Percentiles rank a stretch among this genome's conserved stretches.
Conservation (phyloP, 1,140 invertebrate genomes). For the Drosophila burlai region DNA sequence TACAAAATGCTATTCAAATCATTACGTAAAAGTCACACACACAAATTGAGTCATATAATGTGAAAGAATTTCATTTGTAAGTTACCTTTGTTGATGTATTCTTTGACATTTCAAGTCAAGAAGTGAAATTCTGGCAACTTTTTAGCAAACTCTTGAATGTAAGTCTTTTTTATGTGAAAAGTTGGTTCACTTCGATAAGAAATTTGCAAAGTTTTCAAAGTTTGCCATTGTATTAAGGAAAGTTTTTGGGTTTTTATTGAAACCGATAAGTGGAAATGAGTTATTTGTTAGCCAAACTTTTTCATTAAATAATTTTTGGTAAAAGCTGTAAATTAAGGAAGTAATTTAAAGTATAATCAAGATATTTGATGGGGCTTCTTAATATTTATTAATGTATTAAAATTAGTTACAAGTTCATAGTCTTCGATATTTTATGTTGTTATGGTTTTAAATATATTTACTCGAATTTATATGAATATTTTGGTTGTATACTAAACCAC, state of each 20-base stretch:
- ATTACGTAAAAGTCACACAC: neutral
- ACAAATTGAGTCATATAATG: slow-evolving; percentile 4
- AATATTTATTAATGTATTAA: neutral
- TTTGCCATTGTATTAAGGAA: neutral
- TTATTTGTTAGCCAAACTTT: neutral
- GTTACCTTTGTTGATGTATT: neutral
- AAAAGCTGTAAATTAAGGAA: neutral
- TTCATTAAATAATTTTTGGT: neutral
- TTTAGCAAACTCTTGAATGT: neutral
- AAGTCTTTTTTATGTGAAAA: slow-evolving; percentile 4
- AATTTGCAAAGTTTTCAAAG: slow-evolving; percentile 3
- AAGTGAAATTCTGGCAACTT: neutral
- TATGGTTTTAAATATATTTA: neutral
- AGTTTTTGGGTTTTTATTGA: slow-evolving; percentile 2
- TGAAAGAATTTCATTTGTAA: neutral
- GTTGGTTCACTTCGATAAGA: neutral
- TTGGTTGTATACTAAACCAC: neutral
- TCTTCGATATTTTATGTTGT: too few relatives aligned
- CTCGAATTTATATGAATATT: fast-evolving
- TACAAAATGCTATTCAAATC: slow-evolving; percentile 2
- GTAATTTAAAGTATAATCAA: neutral
- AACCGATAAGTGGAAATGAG: slow-evolving; percentile 3
- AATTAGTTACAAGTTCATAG: too few relatives aligned
- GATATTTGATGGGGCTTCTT: neutral
- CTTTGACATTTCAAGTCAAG: neutral